A percentile compares a stretch with the other conserved stretches of the same genome.
These are phyloP conservation scores for Drosophila bunnanda DNA, from an alignment of 2,888 invertebrate genomes.

Conservation along the genomic window DNA sequence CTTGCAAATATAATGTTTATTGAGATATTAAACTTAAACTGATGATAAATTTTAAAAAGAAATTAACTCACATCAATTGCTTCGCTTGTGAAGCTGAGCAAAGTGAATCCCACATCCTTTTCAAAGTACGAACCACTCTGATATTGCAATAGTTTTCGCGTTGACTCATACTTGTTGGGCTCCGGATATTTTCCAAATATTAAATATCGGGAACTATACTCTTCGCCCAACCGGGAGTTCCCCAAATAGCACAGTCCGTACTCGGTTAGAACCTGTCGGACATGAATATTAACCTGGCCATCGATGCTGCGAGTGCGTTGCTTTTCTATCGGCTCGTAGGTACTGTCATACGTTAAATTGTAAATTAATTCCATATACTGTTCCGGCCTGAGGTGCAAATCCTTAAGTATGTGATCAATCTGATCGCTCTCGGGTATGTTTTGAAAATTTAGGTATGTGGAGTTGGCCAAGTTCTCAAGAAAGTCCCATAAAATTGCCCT, in stretches of 20 bases:
- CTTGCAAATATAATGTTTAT: constrained; percentile 47
- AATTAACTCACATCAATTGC: constrained; percentile 67
- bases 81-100: constrained; percentile 73
- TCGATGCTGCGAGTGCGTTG: constrained; percentile 66
- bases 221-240: constrained; percentile 68
- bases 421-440: constrained; percentile 75
- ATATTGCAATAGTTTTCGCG: constrained; percentile 32
- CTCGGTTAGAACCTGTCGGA: constrained; percentile 83
- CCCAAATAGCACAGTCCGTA: constrained; percentile 83
- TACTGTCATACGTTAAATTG: constrained; percentile 80
- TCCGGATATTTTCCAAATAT: constrained; percentile 73
- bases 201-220: constrained; percentile 76
- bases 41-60: background rate
- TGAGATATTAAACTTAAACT: background rate
- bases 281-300: constrained; percentile 60
- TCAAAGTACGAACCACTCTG: constrained; percentile 75
- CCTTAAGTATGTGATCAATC: constrained; percentile 69
- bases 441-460: constrained; percentile 82
- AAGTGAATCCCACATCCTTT: constrained; percentile 71
- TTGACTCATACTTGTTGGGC: constrained; percentile 26
- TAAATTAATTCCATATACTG: constrained; percentile 84
- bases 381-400: constrained; percentile 70
- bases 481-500: constrained; percentile 67
- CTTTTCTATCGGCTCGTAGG: constrained; percentile 53
- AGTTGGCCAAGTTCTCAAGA: constrained; percentile 83